Base-by-base conservation (phyloP, 2,888 invertebrate genomes). In the Stegophylla sp. region DNA sequence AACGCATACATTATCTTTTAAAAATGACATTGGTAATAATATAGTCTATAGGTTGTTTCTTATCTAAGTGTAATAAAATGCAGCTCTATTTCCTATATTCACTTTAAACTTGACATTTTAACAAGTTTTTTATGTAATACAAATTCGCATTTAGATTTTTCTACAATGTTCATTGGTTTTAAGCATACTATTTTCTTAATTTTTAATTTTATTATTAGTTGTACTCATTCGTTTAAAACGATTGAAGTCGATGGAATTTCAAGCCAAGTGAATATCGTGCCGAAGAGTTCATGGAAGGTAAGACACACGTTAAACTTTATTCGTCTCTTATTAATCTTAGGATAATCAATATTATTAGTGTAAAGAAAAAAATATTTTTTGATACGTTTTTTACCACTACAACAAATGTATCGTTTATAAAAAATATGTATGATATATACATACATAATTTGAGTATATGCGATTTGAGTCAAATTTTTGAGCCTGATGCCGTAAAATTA, bases 281-380 rank as follows among this genome's bases (percentile, higher is more conserved):
- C 71, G 20, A 71, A 79, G 1, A 51, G 20, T 12, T 17, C 67
- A 20, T 79, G 79, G 79, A 79, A 71, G 79, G 79, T 79, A 79
- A 79, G 61, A 66, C 41, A 51, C 15, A 56, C 20, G 0, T 23
- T 9, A 43, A 43, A 10, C 20, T 51, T n/a, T n/a, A 3, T 15
- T 51, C n/a, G 15, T 1, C n/a, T 51, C 13, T 15, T 48, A n/a
- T 9, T 20, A 3, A 3, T 17, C 1, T 53, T 53, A 53, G n/a
- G 20, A 51, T 51, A 15, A 7, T 9, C 9, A 51, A 53, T 20
- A 9, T 53, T 20, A 53, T 7, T 17, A 7, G 3, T 17, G 9
- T 48, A 48, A 48, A 9, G 17, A n/a, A n/a, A n/a, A n/a, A n/a
- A n/a, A n/a, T n/a, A n/a, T n/a, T n/a, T n/a, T n/a, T n/a, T n/a